Conservation (phyloP, 2,113 vertebrate species). For the Rattus norvegicus region DNA sequence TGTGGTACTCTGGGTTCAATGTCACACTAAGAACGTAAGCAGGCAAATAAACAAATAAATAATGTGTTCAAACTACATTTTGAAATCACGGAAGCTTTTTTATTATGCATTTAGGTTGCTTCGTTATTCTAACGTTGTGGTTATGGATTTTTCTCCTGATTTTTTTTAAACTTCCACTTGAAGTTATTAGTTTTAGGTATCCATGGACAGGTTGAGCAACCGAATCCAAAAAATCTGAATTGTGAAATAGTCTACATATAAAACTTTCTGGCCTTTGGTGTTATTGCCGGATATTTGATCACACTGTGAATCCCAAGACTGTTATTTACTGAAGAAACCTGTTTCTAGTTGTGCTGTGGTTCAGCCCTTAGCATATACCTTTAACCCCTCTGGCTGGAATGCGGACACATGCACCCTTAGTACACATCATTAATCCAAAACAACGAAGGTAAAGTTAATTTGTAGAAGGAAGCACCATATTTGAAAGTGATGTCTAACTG, state of each 20-base stretch:
- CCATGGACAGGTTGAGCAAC: neutral
- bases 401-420: no score
- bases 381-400: no score
- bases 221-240: neutral
- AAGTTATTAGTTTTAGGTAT: neutral
- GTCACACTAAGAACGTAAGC: neutral
- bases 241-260: neutral
- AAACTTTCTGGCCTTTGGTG: neutral
- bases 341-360: no score
- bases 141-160: conserved; percentile 9
- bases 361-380: no score
- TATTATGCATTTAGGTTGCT: neutral
- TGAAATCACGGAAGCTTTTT: conserved; percentile 1
- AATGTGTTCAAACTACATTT: neutral
- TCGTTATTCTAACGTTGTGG: neutral
- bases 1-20: neutral
- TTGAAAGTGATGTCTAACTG: no score
- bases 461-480: no score
- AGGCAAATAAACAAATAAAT: neutral
- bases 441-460: no score
- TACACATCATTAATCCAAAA: no score
- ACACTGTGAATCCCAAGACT: no score
- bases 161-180: neutral
- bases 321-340: no score
- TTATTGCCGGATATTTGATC: no score